Base-by-base conservation (phyloP, 2,797 vertebrate species). In the Paedocypris micromegethes region DNA sequence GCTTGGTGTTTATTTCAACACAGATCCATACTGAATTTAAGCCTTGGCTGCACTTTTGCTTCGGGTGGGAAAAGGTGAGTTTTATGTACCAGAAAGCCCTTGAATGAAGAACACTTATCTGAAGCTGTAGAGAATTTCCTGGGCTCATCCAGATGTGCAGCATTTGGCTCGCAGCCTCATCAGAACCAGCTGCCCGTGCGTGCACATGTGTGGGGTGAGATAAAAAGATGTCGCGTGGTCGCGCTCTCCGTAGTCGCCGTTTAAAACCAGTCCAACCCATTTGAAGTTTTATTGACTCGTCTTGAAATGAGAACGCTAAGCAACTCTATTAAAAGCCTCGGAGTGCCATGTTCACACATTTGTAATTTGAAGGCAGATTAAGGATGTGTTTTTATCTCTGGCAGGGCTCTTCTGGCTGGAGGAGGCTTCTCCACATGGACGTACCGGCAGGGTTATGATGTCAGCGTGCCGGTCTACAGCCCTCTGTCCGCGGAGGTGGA, bases 371-470 rank as follows among this genome's bases (percentile, higher is more conserved):
- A 54, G 39, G 41, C 49, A 61, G 41, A 44, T 58, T 60, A 54
- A 37, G 67, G 67, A 69, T 0, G 4, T 38, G 58, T 61, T 53
- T 69, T 55, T 63, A 52, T 73, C 52, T 85, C 72, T 89, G 84
- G 70, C 81, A 99, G 97, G 84, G 95, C 91, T 2, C 85, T 98
- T 42, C 82, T 99, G 77, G 97, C 97, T 68, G 97, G 97, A 43
- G 97, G 97, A 3, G 96, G 97, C 63, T 98, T 99, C 73, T 99
- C 97, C 54, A 98, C 94, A 0, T 99, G 97, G 97, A 99, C 96
- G 6, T 99, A 99, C 80, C 88, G 97, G 72, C 97, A 98, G 84
- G 97, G 97, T 75, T 99, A 98, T 2, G 97, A 99, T 40, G 92
- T 99, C 90, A 97, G 96, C 82, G 95, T 98, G 83, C 97, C 97